Evolutionary conservation across 37 sponge, comb jelly and placozoan species (phyloP).

Genomic region (Mnemiopsis leidyi): DNA sequence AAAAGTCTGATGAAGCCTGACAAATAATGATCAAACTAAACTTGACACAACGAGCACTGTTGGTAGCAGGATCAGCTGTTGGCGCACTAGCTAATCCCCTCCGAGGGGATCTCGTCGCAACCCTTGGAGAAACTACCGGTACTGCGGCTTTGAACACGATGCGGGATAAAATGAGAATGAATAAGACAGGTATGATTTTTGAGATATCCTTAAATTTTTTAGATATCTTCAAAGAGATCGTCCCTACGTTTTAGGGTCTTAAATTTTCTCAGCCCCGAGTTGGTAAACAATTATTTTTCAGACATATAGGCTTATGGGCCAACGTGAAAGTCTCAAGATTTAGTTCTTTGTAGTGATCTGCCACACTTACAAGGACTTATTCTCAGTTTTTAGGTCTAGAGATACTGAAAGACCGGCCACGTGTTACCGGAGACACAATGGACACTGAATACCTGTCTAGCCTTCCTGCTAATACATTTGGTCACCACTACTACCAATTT

Average conservation of each 20-base stretch:
- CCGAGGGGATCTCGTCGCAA: constrained; percentile 43
- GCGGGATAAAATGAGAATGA: constrained; percentile 42
- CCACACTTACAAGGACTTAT: no score
- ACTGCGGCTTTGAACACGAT: neutral
- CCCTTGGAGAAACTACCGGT: constrained; percentile 52
- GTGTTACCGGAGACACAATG: neutral
- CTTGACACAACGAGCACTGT: neutral
- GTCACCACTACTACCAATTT: constrained; percentile 20
- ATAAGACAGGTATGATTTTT: constrained; percentile 12
- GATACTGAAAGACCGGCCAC: constrained; percentile 20
- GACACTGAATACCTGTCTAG: constrained; percentile 14
- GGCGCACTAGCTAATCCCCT: constrained; percentile 27
- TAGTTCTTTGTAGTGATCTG: no score
- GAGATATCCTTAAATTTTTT: no score
- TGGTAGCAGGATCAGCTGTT: constrained; percentile 13
- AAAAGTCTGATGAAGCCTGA: neutral
- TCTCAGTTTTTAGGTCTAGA: constrained; percentile 31
- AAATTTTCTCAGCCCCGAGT: no score
- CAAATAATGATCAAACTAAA: neutral
- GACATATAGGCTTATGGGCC: no score
- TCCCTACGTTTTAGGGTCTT: no score
- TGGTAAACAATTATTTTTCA: no score
- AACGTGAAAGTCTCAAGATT: no score
- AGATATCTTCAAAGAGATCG: no score
- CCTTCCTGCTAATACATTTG: constrained; percentile 12